Evolutionary conservation across 1,140 invertebrate genomes (phyloP), one percentile per base, ranked within the genome.

Genomic region (Varroa destructor): DNA sequence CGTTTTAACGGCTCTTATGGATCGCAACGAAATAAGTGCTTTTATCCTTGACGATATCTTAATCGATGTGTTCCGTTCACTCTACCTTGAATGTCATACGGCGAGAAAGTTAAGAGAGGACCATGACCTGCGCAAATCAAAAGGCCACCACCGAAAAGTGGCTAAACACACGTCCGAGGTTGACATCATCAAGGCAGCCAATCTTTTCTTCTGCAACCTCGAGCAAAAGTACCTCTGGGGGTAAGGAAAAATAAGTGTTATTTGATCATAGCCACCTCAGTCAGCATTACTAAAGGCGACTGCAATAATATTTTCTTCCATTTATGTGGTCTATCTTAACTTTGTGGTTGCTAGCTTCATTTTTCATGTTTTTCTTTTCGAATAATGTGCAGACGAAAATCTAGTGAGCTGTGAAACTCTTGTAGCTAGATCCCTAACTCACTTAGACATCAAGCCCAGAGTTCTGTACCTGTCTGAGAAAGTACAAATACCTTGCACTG

Each of bases 181-280:
- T 67, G 83, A 85, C 75, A 75, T 92, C 4, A 81, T 88, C 4
- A 92, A 92, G 81, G 89, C 88, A 12, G 89, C 89, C 0, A 93
- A 92, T 79, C 80, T 93, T 42, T 78, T 95, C 25, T 90, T 95
- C 77, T 87, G 87, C 46, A 88, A 89, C 1, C 82, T 93, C 67
- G 89, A 93, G 76, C 86, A 88, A 1, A 86, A 86, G 64, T 93
- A 90, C 77, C 86, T 94, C 61, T 94, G 91, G 91, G 84, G 86
- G 73, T 91, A 89, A 77, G 84, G 89, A 72, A 87, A 86, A 1
- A 83, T 84, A 58, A 79, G 88, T 71, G 89, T 88, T 78, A 82
- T 85, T 70, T 82, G 83, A 72, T 84, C 87, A n/a, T 1, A 25
- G 46, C 4, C 8, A 3, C 46, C 46, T 3, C 46, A 51, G 46